Evolutionary conservation across 2,888 invertebrate species (phyloP).

Genomic region (Nomada goodeniana): DNA sequence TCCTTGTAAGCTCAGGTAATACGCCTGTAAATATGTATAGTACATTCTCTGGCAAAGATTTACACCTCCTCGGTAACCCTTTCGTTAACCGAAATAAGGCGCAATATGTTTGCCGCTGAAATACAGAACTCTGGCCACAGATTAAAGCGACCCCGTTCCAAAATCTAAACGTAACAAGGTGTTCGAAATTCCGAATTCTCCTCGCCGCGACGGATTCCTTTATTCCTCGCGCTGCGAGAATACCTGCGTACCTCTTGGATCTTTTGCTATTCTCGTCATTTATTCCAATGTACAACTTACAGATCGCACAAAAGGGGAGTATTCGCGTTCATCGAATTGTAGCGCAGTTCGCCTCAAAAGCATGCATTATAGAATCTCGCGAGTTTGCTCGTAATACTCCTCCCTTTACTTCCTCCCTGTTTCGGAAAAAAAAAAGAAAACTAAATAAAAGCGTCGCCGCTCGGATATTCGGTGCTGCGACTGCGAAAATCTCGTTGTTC

Average conservation of each 20-base stretch:
- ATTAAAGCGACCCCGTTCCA: no score
- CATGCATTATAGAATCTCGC: constrained; percentile 32
- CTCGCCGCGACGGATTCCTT: no score
- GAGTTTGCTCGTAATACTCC: constrained; percentile 16
- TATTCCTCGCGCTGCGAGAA: no score
- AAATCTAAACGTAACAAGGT: no score
- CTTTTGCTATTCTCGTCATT: not conserved
- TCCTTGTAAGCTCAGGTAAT: constrained; percentile 5
- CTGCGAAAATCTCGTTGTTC: constrained; percentile 36
- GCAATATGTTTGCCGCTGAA: not conserved
- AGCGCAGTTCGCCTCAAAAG: constrained; percentile 19
- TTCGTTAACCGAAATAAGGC: not conserved
- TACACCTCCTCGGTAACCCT: constrained; percentile 1
- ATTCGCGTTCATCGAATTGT: constrained; percentile 4
- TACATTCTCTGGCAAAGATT: not conserved
- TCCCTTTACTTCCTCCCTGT: not conserved
- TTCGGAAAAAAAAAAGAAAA: not conserved
- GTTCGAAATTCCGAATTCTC: no score
- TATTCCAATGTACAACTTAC: not conserved
- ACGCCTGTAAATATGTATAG: constrained; percentile 8
- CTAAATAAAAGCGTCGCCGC: not conserved
- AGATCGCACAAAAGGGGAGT: not conserved
- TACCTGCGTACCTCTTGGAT: no score
- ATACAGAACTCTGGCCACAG: no score
- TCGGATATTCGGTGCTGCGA: constrained; percentile 5